Evolutionary conservation across 2,113 vertebrate species (phyloP).

Genomic region (Cisticola juncidis): DNA sequence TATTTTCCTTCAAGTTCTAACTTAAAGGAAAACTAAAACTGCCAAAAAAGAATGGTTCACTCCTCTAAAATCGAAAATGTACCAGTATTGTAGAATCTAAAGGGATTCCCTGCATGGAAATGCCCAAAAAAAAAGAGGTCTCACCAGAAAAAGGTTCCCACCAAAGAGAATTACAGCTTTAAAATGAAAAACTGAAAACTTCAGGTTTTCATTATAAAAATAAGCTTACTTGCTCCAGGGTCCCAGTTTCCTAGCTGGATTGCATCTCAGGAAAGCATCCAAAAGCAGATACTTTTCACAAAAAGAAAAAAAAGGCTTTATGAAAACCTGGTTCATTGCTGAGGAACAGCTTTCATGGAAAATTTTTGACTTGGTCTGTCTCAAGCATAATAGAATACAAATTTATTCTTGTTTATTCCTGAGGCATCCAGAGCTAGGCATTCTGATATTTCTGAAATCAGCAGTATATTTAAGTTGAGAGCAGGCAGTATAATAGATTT

Average conservation of each 20-base stretch:
- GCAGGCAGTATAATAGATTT: not conserved
- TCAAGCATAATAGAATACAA: not conserved
- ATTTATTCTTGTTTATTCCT: not conserved
- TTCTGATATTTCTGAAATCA: constrained; percentile 6
- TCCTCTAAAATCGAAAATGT: not conserved
- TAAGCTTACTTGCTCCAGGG: not conserved
- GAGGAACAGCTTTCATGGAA: not conserved
- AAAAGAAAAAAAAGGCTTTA: not conserved
- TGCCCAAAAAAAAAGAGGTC: not conserved
- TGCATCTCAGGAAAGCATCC: not conserved
- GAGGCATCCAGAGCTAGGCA: not conserved
- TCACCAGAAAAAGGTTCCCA: not conserved
- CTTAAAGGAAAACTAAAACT: not conserved
- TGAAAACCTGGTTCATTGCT: not conserved
- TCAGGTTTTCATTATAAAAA: not conserved
- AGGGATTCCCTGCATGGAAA: not conserved
- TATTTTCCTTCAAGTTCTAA: not conserved
- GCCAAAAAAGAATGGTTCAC: not conserved
- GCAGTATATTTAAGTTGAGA: not conserved
- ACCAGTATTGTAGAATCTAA: not conserved
- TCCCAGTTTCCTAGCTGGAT: constrained; percentile 8
- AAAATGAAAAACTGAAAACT: not conserved
- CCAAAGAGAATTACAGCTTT: not conserved
- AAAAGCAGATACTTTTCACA: not conserved
- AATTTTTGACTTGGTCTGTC: not conserved